These are phyloP conservation scores for Pluvianellus socialis DNA, from an alignment of 2,113 vertebrate species.

Conservation along the genomic window DNA sequence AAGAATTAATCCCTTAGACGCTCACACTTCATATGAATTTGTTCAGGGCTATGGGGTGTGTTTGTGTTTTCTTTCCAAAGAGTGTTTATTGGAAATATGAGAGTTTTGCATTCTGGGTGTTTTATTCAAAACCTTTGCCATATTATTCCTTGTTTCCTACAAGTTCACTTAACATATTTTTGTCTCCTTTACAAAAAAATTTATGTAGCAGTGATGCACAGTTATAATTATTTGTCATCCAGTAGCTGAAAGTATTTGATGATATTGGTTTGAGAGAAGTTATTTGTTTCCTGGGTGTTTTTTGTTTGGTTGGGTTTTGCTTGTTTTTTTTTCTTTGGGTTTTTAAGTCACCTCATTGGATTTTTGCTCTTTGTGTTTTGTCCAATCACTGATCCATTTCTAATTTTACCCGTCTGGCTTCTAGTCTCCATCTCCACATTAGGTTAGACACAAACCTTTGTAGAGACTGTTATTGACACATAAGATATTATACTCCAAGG, in stretches of 20 bases:
- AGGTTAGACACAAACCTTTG: background rate
- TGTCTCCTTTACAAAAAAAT: background rate
- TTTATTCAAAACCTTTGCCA: slow-evolving; percentile 36
- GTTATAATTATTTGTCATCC: background rate
- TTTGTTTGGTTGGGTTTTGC: too few relatives aligned
- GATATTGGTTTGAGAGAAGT: background rate
- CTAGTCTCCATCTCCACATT: background rate
- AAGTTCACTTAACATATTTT: background rate
- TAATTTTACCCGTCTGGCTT: background rate
- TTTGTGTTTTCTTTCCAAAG: background rate
- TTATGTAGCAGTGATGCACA: background rate
- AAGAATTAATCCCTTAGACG: slow-evolving; percentile 21
- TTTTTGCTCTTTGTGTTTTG: background rate
- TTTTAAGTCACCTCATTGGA: background rate
- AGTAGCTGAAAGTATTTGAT: background rate
- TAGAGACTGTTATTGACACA: fast-evolving
- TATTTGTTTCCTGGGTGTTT: too few relatives aligned
- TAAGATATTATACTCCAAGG: background rate
- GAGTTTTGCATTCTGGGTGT: background rate
- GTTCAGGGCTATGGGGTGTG: background rate
- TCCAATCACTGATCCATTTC: background rate
- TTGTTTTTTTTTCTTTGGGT: background rate
- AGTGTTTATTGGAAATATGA: slow-evolving; percentile 16
- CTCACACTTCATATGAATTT: slow-evolving; percentile 3
- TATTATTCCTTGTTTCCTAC: background rate